phyloP scores from a whole-genome alignment of 2,888 invertebrate species.

The Busseola fusca region DNA sequence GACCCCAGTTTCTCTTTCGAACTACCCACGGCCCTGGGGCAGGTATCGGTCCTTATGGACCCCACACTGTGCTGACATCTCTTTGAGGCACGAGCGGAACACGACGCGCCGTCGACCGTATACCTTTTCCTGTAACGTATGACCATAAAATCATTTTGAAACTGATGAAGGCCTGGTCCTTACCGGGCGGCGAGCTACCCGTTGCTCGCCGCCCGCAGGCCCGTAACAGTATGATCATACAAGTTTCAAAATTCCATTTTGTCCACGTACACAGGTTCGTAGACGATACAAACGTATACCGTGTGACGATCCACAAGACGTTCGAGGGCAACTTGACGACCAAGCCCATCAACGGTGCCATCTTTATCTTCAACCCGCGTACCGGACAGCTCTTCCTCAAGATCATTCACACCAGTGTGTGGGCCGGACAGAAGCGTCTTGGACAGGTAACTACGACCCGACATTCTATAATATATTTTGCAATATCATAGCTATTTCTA shows the following conservation, averaged over 20 bases:
- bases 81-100: too few species aligned
- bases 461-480: not conserved
- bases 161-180: too few species aligned
- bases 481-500: not conserved
- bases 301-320: conserved; percentile 99
- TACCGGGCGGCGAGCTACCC: too few species aligned
- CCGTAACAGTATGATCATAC: not conserved
- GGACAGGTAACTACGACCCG: conserved; percentile 92
- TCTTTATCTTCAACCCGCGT: conserved; percentile 99
- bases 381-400: conserved; percentile 99
- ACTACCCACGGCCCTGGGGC: too few species aligned
- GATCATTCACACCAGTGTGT: conserved; percentile 99
- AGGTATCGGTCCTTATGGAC: too few species aligned
- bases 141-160: too few species aligned
- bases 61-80: too few species aligned
- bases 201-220: too few species aligned
- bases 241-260: not conserved
- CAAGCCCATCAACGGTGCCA: conserved; percentile 99
- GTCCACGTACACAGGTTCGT: conserved; percentile 91
- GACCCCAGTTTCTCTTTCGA: too few species aligned
- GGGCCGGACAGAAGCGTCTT: conserved; percentile 99
- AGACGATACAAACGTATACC: conserved; percentile 99
- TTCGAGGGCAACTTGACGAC: conserved; percentile 99
- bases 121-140: too few species aligned
- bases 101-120: too few species aligned